A percentile compares a stretch with the other conserved stretches of the same genome.
phyloP scores from a whole-genome alignment of 2,888 invertebrate genomes.

The Drosophila macrothrix region DNA sequence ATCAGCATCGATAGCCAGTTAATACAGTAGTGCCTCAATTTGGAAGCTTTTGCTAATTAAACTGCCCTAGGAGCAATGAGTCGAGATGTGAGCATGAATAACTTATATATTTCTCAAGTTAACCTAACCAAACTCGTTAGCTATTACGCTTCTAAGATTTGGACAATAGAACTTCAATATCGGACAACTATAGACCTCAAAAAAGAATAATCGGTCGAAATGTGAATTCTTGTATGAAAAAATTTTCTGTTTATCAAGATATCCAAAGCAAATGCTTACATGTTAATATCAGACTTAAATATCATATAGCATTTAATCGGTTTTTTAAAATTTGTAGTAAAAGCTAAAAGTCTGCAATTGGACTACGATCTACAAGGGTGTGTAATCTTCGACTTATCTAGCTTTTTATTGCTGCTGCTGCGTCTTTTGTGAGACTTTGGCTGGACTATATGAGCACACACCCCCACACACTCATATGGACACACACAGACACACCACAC shows the following conservation, averaged over 20 bases:
- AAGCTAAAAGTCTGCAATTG: background rate
- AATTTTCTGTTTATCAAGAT: no score
- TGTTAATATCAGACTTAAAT: background rate
- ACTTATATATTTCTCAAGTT: background rate
- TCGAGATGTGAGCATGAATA: background rate
- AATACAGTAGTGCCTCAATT: background rate
- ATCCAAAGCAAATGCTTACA: background rate
- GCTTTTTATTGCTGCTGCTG: background rate
- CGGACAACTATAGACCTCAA: background rate
- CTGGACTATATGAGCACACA: conserved; percentile 37
- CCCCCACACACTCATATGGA: conserved; percentile 7
- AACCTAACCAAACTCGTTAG: background rate
- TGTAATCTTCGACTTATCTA: background rate
- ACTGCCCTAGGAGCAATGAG: background rate
- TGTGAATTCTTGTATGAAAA: no score
- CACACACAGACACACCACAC: conserved; percentile 1
- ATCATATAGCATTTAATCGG: background rate
- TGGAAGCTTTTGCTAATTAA: background rate
- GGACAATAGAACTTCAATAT: background rate
- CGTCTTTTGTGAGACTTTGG: conserved; percentile 37
- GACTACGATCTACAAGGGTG: background rate
- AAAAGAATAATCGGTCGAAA: background rate
- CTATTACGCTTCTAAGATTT: background rate
- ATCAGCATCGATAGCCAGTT: background rate
- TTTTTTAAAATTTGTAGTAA: background rate